These are phyloP conservation scores for Labrus mixtus DNA, from an alignment of 2,113 vertebrate genomes.

Conservation along the genomic window DNA sequence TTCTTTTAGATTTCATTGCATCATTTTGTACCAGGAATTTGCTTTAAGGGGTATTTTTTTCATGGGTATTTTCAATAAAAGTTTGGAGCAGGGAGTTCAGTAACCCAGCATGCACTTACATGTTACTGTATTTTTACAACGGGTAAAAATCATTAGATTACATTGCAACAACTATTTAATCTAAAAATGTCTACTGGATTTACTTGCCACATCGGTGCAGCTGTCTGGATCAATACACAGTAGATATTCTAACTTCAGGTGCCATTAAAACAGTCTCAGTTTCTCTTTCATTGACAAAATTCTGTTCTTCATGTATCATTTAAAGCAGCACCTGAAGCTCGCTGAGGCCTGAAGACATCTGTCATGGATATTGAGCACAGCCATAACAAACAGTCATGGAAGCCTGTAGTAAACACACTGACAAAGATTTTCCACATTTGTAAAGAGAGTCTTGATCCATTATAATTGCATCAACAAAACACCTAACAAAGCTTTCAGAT, in stretches of 20 bases:
- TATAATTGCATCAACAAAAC: conserved; percentile 50
- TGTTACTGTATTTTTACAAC: too few species aligned
- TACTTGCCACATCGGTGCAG: conserved; percentile 8
- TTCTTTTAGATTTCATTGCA: too few species aligned
- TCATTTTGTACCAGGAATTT: too few species aligned
- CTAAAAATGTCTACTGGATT: not conserved
- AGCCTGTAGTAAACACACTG: conserved; percentile 25
- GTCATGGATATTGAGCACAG: conserved; percentile 26
- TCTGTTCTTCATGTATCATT: not conserved
- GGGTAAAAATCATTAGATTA: too few species aligned
- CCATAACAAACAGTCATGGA: conserved; percentile 35
- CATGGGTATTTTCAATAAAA: too few species aligned
- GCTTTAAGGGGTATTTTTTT: too few species aligned
- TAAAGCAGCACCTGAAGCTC: conserved; percentile 16
- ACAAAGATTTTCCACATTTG: conserved; percentile 28
- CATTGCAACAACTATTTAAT: too few species aligned
- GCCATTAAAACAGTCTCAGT: not conserved
- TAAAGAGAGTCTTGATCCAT: conserved; percentile 37
- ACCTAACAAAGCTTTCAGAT: conserved; percentile 32
- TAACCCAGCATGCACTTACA: too few species aligned
- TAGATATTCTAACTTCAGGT: not conserved
- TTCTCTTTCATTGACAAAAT: not conserved
- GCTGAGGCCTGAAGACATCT: conserved; percentile 37
- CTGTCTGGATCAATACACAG: not conserved
- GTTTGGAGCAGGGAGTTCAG: too few species aligned